Evolutionary conservation across 2,888 invertebrate species (phyloP).

Genomic region (Pseudoips prasinana): DNA sequence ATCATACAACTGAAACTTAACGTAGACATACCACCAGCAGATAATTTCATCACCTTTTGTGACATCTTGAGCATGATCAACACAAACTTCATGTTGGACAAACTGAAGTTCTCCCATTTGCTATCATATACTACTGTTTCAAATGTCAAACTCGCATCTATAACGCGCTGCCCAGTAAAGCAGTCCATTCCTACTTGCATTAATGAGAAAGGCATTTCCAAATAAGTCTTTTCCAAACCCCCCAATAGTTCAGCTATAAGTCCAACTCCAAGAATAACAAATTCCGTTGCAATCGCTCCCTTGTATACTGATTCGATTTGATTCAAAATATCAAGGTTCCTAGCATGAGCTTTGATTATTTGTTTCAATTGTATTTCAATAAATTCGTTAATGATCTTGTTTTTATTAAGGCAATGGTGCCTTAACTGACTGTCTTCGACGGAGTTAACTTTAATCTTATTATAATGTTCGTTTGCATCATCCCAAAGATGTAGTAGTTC

Average conservation of each 20-base stretch:
- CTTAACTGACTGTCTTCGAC: no score
- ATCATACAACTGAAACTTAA: conserved; percentile 48
- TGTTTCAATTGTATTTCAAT: conserved; percentile 12
- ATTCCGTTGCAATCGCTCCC: conserved; percentile 44
- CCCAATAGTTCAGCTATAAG: conserved; percentile 48
- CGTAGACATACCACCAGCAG: conserved; percentile 51
- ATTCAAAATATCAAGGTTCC: conserved; percentile 34
- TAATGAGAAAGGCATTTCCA: conserved; percentile 45
- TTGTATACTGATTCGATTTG: conserved; percentile 37
- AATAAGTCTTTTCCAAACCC: conserved; percentile 46
- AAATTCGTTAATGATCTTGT: conserved; percentile 15
- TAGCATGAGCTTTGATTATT: conserved; percentile 20
- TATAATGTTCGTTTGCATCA: conserved; percentile 37
- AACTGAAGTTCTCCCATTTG: conserved; percentile 38
- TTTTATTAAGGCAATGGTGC: conserved; percentile 1
- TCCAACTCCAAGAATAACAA: conserved; percentile 36
- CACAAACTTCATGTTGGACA: conserved; percentile 35
- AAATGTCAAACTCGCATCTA: conserved; percentile 34
- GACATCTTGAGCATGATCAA: conserved; percentile 49
- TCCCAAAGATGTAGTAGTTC: conserved; percentile 49
- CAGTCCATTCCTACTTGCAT: conserved; percentile 44
- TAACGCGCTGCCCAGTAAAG: conserved; percentile 35
- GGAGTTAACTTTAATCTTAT: conserved; percentile 22
- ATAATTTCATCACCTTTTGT: conserved; percentile 49
- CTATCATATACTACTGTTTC: conserved; percentile 34